Evolutionary conservation across 64 coral and sea anemone species (phyloP).

Genomic region (Astreopora myriophthalma): DNA sequence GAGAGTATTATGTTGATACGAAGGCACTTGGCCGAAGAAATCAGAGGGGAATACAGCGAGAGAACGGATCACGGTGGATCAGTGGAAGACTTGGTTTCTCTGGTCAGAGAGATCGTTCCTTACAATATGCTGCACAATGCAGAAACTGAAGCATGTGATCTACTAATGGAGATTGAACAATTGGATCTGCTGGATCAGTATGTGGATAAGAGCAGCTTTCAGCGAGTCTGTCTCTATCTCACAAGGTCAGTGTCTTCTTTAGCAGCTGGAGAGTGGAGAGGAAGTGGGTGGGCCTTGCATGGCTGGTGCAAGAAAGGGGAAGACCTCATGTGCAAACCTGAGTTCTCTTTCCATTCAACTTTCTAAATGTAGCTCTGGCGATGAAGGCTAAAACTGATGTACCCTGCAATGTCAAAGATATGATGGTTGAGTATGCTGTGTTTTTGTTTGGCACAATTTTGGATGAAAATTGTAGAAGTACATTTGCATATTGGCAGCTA

Average conservation of each 20-base stretch:
- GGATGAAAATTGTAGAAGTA: too few relatives aligned
- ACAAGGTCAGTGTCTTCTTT: slow-evolving; percentile 75
- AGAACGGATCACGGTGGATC: slow-evolving; percentile 50
- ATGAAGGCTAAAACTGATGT: too few relatives aligned
- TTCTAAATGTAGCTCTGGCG: too few relatives aligned
- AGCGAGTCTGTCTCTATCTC: slow-evolving; percentile 94
- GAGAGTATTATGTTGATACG: not conserved
- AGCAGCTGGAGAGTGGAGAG: not conserved
- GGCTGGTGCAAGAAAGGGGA: not conserved
- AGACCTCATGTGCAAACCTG: too few relatives aligned
- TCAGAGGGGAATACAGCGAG: slow-evolving; percentile 83
- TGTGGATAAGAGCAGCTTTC: slow-evolving; percentile 87
- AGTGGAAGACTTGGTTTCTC: slow-evolving; percentile 69
- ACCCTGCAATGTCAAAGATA: too few relatives aligned
- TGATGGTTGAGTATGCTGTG: too few relatives aligned
- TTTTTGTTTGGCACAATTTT: too few relatives aligned
- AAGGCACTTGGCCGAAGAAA: slow-evolving; percentile 97
- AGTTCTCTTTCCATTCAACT: too few relatives aligned
- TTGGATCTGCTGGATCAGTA: slow-evolving; percentile 76
- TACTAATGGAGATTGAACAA: slow-evolving; percentile 96
- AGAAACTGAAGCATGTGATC: slow-evolving; percentile 94
- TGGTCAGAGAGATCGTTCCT: slow-evolving; percentile 86
- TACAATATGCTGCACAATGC: slow-evolving; percentile 98
- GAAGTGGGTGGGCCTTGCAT: not conserved
- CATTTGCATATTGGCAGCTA: too few relatives aligned